Evolutionary conservation across 1,140 invertebrate genomes (phyloP), one percentile per base, ranked within the genome.

Genomic region (Drosophila kikkawai): DNA sequence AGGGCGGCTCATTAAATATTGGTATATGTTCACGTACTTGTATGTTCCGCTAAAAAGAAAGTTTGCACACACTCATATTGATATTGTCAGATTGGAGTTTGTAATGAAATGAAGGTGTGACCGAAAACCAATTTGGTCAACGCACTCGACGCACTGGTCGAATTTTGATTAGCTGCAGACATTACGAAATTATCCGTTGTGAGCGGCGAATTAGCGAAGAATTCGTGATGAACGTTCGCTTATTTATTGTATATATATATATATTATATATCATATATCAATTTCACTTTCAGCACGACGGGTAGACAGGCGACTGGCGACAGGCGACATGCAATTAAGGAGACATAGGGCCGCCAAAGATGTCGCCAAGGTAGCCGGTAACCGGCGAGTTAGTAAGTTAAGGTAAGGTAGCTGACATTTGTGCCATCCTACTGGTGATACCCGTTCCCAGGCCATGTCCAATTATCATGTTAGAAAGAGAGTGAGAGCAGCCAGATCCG

Each of bases 401-500:
- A 22, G 34, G 34, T 53, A 32, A 39, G 44, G 34, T 36, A 60
- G 56, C 45, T 51, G 48, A 19, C 67, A 66, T 70, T 4, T 37
- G 9, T 37, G 64, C 67, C 55, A 61, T 67, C 69, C 37, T 51
- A 29, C 26, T 41, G 51, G 29, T 9, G 47, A 36, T 69, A 50
- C 69, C 68, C 55, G 69, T 74, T 74, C 70, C 70, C 70, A 74
- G 68, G 70, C 70, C 66, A 82, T 76, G 85, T 85, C 85, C 85
- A 90, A 90, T 90, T 90, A 90, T 90, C 86, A 90, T 90, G 85
- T 90, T 90, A 61, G 71, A 73, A 68, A 79, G 70, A 78, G 85
- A 88, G 83, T 87, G 82, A 87, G 83, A 82, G 79, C 79, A 71
- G 75, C 75, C 66, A 63, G 56, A 64, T 70, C 19, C 48, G 71